Conservation (phyloP, 1,140 invertebrate species). For the Dinothrombium tinctorium region DNA sequence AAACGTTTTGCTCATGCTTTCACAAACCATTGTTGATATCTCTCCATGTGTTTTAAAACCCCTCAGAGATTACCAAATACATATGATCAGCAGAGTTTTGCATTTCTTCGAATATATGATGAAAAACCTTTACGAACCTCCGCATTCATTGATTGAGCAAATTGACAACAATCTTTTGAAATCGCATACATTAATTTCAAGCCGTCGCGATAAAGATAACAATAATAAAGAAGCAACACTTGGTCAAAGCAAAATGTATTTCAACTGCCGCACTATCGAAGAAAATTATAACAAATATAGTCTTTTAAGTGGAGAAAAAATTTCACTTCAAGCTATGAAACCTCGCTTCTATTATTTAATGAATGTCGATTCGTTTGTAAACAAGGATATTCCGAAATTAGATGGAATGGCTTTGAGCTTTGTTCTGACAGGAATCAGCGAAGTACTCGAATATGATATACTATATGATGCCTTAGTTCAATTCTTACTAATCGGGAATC, state of each 20-base stretch:
- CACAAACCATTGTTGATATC: constrained; percentile 20
- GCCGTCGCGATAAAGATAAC: background rate
- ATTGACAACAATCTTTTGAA: constrained; percentile 17
- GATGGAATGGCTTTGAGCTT: constrained; percentile 34
- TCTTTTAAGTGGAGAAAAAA: constrained; percentile 3
- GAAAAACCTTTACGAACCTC: constrained; percentile 68
- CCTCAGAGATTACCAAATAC: constrained; percentile 16
- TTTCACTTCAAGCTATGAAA: constrained; percentile 26
- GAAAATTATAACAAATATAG: background rate
- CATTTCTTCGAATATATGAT: constrained; percentile 84
- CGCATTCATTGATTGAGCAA: constrained; percentile 27
- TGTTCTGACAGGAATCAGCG: constrained; percentile 42
- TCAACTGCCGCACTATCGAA: background rate
- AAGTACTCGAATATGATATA: constrained; percentile 64
- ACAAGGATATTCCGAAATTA: constrained; percentile 52
- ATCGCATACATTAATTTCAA: constrained; percentile 1
- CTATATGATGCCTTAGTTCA: constrained; percentile 62
- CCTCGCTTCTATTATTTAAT: constrained; percentile 67
- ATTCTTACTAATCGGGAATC: constrained; percentile 28
- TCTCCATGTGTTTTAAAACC: constrained; percentile 3
- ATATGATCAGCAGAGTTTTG: constrained; percentile 55
- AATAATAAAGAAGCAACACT: background rate
- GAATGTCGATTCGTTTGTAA: constrained; percentile 43
- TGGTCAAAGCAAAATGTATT: background rate
- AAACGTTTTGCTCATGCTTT: constrained; percentile 45